Evolutionary conservation across 2,888 invertebrate genomes (phyloP).

Genomic region (Cantharis nigra): DNA sequence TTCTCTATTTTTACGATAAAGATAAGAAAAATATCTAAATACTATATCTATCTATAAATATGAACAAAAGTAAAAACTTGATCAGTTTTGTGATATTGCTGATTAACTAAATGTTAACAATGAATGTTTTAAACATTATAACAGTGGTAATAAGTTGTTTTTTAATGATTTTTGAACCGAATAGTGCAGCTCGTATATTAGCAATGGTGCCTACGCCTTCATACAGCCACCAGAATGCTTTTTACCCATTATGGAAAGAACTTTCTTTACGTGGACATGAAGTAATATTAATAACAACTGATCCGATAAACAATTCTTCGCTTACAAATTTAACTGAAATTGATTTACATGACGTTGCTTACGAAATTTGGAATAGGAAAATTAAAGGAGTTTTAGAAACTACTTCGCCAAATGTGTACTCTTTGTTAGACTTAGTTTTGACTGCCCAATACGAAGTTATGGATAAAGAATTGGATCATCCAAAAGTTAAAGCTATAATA

Average conservation of each 20-base stretch:
- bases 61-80: neutral
- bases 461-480: neutral
- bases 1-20: no score
- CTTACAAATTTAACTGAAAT: conserved; percentile 54
- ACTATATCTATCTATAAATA: neutral
- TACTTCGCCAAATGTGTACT: neutral
- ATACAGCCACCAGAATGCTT: conserved; percentile 58
- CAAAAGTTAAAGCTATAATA: neutral
- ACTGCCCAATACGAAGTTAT: neutral
- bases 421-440: neutral
- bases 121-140: neutral
- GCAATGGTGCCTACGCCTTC: conserved; percentile 55
- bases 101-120: neutral
- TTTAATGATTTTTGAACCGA: neutral
- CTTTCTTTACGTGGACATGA: conserved; percentile 57
- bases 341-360: conserved; percentile 37
- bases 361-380: neutral
- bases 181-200: conserved; percentile 50
- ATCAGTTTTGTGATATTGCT: neutral
- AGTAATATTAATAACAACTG: conserved; percentile 54
- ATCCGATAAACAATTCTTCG: conserved; percentile 51
- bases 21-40: no score
- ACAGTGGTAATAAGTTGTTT: neutral
- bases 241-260: conserved; percentile 54
- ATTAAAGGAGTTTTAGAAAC: neutral